Evolutionary conservation across 30 jellyfish, hydroid and myxozoan genomes (phyloP).

Genomic region (Nemopilema nomurai): DNA sequence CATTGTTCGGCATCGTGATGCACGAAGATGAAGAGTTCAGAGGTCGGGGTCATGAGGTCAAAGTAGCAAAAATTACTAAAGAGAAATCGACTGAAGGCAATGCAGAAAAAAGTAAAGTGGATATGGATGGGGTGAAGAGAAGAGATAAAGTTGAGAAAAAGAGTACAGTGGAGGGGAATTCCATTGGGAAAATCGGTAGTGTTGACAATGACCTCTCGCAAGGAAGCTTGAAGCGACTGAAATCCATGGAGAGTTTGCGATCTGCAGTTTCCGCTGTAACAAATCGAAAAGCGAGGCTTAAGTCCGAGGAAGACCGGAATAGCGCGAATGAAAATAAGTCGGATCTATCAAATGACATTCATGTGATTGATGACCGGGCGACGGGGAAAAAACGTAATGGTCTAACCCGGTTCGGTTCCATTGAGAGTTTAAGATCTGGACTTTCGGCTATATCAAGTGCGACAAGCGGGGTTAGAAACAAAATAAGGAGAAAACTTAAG

Average conservation of each 20-base stretch:
- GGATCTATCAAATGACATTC: slow-evolving; percentile 15
- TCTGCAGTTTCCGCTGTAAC: slow-evolving; percentile 29
- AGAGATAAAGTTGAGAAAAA: slow-evolving; percentile 1
- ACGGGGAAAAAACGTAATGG: slow-evolving; percentile 12
- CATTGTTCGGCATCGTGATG: slow-evolving; percentile 75
- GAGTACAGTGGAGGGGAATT: background rate
- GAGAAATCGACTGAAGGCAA: too few relatives aligned
- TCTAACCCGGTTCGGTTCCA: slow-evolving; percentile 50
- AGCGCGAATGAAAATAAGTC: background rate
- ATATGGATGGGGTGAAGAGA: background rate
- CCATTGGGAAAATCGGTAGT: background rate
- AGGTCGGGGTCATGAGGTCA: slow-evolving; percentile 23
- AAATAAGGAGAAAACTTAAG: slow-evolving; percentile 26
- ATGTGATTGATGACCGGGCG: background rate
- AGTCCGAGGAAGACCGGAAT: background rate
- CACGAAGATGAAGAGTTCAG: slow-evolving; percentile 18
- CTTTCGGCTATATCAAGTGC: slow-evolving; percentile 65
- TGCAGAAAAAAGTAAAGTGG: background rate
- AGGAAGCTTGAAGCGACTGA: slow-evolving; percentile 3
- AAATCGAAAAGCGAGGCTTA: slow-evolving; percentile 31
- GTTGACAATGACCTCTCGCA: background rate
- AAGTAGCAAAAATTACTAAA: slow-evolving; percentile 40
- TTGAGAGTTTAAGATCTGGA: slow-evolving; percentile 58
- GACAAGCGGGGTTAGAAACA: slow-evolving; percentile 20
- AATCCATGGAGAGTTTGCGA: slow-evolving; percentile 51